Evolutionary conservation across 2,888 invertebrate species (phyloP), one percentile per base, ranked within the genome.

Genomic region (Drosophila rellima): DNA sequence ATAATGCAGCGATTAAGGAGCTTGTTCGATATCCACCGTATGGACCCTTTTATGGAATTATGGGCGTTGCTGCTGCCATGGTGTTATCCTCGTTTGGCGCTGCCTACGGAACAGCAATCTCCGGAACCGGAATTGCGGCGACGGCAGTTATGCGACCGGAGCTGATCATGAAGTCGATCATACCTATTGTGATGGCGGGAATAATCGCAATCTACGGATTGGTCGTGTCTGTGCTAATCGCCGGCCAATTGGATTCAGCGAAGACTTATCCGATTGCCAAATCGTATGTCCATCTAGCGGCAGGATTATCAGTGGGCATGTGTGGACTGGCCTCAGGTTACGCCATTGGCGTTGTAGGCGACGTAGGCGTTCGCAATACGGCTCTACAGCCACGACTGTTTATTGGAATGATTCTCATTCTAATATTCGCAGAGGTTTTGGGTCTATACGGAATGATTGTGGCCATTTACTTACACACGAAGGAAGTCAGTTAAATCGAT

Each of bases 131-230:
- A 93, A 99, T 99, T 91, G 98, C 99, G 79, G 98, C 98, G 91
- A 99, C 99, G 98, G 98, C 99, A 86, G 99, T 99, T 90, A 98
- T 99, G 97, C 95, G 98, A 94, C 99, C 99, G 63, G 99, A 99
- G 93, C 95, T 99, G 91, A 99, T 99, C 93, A 99, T 99, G 99
- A 99, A 99, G 94, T 98, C 98, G 92, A 98, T 99, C 94, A 99
- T 99, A 93, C 99, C 99, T 76, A 98, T 99, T 81, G 97, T 98
- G 93, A 98, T 98, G 98, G 98, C 98, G 91, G 98, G 99, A 97
- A 99, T 99, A 92, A 97, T 99, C 92, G 99, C 98, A 93, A 99
- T 99, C 93, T 99, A 99, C 93, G 99, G 99, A 83, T 94, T 99
- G 90, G 99, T 99, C 75, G 98, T 99, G 78, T 97, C 99, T 88